Percentiles rank a stretch among this genome's conserved stretches.
These are phyloP conservation scores for Aurelia aurita DNA, from an alignment of 30 jellyfish, hydroid and myxozoan species.

Conservation along the genomic window DNA sequence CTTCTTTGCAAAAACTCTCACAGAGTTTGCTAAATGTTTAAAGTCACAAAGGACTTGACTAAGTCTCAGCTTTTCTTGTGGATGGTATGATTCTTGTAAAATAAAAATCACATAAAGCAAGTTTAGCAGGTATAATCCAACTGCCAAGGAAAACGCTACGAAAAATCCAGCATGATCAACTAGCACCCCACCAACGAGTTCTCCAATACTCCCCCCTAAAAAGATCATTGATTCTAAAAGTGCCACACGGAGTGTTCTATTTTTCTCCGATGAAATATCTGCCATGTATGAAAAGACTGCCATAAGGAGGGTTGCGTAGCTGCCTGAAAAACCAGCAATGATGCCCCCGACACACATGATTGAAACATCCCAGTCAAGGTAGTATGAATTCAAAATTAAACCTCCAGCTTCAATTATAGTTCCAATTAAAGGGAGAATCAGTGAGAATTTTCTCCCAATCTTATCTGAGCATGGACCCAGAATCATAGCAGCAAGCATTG, in stretches of 20 bases:
- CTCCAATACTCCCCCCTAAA: slow-evolving; percentile 78
- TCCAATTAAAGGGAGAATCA: slow-evolving; percentile 87
- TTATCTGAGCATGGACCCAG: slow-evolving; percentile 89
- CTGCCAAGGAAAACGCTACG: slow-evolving; percentile 54
- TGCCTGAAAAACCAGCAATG: slow-evolving; percentile 85
- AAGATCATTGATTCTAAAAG: slow-evolving; percentile 82
- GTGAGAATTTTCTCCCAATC: slow-evolving; percentile 83
- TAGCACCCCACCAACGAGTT: slow-evolving; percentile 81
- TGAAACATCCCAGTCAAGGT: slow-evolving; percentile 47
- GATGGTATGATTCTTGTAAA: slow-evolving; percentile 74
- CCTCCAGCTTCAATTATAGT: slow-evolving; percentile 41
- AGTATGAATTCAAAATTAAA: slow-evolving; percentile 65
- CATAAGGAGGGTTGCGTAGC: slow-evolving; percentile 75
- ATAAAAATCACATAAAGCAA: slow-evolving; percentile 54
- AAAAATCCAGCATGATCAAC: slow-evolving; percentile 76
- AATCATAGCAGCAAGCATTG: slow-evolving; percentile 74
- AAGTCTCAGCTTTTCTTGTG: slow-evolving; percentile 26
- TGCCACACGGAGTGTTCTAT: slow-evolving; percentile 81
- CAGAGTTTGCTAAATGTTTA: slow-evolving; percentile 15
- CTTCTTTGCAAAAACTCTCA: slow-evolving; percentile 41
- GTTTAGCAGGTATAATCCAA: slow-evolving; percentile 45
- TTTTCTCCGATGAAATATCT: slow-evolving; percentile 67
- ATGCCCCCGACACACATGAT: slow-evolving; percentile 68
- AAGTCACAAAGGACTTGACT: slow-evolving; percentile 4
- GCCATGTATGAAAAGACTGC: slow-evolving; percentile 89